Base-by-base conservation (phyloP, 2,797 vertebrate genomes). In the Heterohyrax brucei region DNA sequence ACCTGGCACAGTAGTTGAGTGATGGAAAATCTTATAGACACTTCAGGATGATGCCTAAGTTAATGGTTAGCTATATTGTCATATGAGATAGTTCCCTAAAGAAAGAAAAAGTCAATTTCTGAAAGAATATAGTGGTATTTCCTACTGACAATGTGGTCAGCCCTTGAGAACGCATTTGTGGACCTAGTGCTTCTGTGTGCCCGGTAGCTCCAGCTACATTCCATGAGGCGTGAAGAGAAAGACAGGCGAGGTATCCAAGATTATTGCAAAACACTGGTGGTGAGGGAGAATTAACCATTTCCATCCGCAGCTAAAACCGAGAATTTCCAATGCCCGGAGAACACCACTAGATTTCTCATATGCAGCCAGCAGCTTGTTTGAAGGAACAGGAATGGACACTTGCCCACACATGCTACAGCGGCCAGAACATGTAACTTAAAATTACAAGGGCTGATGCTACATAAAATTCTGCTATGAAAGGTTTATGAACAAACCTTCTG, bases 381-480 rank as follows among this genome's bases (percentile, higher is more conserved):
- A 80, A 19, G 50, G 64, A 70, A 28, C 73, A 12, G 56, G 64
- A 93, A 76, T 90, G 64, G 48, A n/a, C 16, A 61, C 33, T 94
- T 13, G 22, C 1, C 53, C 59, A 30, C 16, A 14, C 19, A 19
- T 62, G n/a, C 2, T 7, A 10, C 21, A 77, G 53, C 4, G 86
- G 72, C 61, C 75, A 76, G 66, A 70, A 72, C 85, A 46, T 33
- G 8, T 56, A 90, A 76, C 70, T 81, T 66, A 86, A 78, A 90
- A 62, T 90, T 19, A 64, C 85, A 68, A 89, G 68, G 66, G 30
- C 44, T 72, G 39, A 83, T 68, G 24, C 10, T 75, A 84, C 50
- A 66, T 95, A 90, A 87, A 59, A 50, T 61, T 91, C 56, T 79
- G 48, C 91, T 92, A 10, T 59, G 28, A 73, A 92, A 66, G 50